phyloP scores from a whole-genome alignment of 2,797 vertebrate genomes.

The Pteronotus mesoamericanus region DNA sequence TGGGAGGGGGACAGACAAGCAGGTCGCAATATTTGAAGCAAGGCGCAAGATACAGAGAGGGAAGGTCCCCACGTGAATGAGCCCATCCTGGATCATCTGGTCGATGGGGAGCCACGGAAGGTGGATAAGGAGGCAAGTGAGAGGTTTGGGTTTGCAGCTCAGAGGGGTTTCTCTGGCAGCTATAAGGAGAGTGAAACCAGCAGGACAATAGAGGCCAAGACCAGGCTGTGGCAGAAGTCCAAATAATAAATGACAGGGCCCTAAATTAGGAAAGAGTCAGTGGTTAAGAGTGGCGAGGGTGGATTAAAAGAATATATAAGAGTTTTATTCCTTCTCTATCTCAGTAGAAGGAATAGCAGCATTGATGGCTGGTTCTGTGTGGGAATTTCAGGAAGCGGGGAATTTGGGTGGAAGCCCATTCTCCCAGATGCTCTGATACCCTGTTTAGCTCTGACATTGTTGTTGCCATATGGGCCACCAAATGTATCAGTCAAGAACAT shows the following conservation, averaged over 20 bases:
- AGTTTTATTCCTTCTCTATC: neutral
- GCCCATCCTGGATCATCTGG: neutral
- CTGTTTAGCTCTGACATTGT: neutral
- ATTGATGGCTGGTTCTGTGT: accelerated
- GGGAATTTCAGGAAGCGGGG: neutral
- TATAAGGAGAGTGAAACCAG: neutral
- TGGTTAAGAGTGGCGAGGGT: neutral
- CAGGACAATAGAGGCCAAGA: neutral
- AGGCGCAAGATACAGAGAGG: neutral
- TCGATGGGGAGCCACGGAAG: neutral
- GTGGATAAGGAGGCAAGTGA: accelerated
- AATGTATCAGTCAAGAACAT: neutral
- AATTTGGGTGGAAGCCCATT: too few species aligned
- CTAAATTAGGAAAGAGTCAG: neutral
- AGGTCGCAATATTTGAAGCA: neutral
- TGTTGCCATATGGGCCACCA: neutral
- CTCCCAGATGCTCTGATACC: neutral
- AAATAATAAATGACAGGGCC: neutral
- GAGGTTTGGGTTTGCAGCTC: neutral
- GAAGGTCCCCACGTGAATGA: accelerated
- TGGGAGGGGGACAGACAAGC: neutral
- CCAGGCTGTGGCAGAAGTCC: neutral
- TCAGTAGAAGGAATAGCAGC: neutral
- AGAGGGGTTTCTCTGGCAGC: neutral
- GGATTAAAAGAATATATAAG: neutral